Evolutionary conservation across 2,113 vertebrate species (phyloP).

Genomic region (Oryzias curvinotus): DNA sequence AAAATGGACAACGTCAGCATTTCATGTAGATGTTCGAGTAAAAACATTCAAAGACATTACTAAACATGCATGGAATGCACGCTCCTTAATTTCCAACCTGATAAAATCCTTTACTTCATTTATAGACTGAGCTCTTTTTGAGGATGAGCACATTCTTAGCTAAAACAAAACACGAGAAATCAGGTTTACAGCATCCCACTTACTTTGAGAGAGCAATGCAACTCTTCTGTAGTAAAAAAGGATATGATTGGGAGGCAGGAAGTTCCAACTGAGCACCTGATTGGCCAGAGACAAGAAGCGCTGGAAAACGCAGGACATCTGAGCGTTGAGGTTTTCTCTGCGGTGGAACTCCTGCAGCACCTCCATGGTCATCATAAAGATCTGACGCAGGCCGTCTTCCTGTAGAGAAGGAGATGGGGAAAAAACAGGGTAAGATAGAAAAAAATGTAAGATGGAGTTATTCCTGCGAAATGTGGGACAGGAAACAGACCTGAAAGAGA

Average conservation of each 20-base stretch:
- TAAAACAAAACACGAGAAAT: background rate
- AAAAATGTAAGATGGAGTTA: background rate
- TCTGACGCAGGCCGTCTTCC: slow-evolving; percentile 95
- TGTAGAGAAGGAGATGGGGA: slow-evolving; percentile 44
- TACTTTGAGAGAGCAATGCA: background rate
- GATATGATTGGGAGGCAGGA: slow-evolving; percentile 99
- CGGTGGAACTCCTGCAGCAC: slow-evolving; percentile 97
- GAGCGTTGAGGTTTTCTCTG: slow-evolving; percentile 91
- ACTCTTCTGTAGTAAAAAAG: slow-evolving; percentile 69
- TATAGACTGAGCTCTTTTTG: background rate
- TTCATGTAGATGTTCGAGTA: no score
- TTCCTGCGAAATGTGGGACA: background rate
- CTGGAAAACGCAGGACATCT: slow-evolving; percentile 98
- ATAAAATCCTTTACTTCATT: background rate
- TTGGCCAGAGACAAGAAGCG: slow-evolving; percentile 96
- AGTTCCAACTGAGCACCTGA: slow-evolving; percentile 99
- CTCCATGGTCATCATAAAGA: slow-evolving; percentile 95
- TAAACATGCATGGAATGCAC: no score
- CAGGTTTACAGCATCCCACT: background rate
- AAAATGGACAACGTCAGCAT: slow-evolving; percentile 13
- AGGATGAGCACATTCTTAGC: no score
- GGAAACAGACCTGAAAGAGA: slow-evolving; percentile 87
- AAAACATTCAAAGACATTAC: no score
- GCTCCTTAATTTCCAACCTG: no score
- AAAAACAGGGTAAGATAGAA: background rate